Percentiles rank a stretch among this genome's conserved stretches.
phyloP scores from a whole-genome alignment of 92 coral and sea anemone genomes.

The Phymanthus crucifer region DNA sequence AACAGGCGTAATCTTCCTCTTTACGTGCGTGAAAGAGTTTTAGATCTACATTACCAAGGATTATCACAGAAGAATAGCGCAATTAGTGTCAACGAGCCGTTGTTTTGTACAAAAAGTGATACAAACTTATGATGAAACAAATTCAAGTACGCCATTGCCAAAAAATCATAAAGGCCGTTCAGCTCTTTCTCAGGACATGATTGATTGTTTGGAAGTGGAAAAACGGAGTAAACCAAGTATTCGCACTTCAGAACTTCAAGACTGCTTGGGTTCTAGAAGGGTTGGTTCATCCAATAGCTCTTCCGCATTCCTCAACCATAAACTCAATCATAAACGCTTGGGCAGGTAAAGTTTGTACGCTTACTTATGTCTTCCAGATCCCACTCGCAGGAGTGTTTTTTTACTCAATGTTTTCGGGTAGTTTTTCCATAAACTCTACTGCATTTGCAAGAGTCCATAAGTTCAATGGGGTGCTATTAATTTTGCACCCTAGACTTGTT shows the following conservation, averaged over 20 bases:
- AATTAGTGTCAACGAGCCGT: background rate
- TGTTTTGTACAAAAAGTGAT: slow-evolving; percentile 1
- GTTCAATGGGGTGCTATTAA: slow-evolving; percentile 4
- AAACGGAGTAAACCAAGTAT: background rate
- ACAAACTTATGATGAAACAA: background rate
- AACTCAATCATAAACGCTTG: too few relatives aligned
- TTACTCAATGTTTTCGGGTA: slow-evolving; percentile 11
- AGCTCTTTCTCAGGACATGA: background rate
- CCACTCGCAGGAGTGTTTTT: too few relatives aligned
- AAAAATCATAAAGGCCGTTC: background rate
- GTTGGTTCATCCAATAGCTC: slow-evolving; percentile 25
- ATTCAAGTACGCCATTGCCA: background rate
- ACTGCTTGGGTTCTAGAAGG: slow-evolving; percentile 34
- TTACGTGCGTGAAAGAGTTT: background rate
- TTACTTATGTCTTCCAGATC: too few relatives aligned
- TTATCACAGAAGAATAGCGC: slow-evolving; percentile 6
- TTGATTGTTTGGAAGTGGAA: slow-evolving; percentile 1
- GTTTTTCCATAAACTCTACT: slow-evolving; percentile 28
- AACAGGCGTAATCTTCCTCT: slow-evolving; percentile 3
- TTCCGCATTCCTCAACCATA: slow-evolving; percentile 25
- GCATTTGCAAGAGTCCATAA: slow-evolving; percentile 20
- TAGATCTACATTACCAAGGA: background rate
- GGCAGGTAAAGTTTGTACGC: too few relatives aligned
- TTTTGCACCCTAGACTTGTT: slow-evolving; percentile 4
- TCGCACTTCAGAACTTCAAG: background rate